phyloP scores from a whole-genome alignment of 2,888 invertebrate genomes.

The Cosmopolites sordidus region DNA sequence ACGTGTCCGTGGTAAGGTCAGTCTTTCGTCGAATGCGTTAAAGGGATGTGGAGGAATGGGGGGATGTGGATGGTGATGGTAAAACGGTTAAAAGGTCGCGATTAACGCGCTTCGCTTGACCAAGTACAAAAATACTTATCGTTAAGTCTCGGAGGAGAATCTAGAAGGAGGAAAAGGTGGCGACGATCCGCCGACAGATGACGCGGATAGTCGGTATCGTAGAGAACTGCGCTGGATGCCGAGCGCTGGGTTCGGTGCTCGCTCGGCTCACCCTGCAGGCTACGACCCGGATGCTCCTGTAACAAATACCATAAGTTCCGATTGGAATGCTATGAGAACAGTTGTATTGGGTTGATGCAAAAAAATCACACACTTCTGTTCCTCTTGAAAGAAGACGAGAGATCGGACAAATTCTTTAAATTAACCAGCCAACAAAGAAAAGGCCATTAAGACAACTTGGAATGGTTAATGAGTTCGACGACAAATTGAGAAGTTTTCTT shows the following conservation, averaged over 20 bases:
- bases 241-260: slow-evolving; percentile 47
- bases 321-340: no score
- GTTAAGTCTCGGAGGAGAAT: not conserved
- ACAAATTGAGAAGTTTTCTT: no score
- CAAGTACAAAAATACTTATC: slow-evolving; percentile 1
- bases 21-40: not conserved
- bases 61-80: no score
- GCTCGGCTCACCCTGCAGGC: slow-evolving; percentile 57
- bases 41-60: no score
- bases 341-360: no score
- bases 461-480: no score
- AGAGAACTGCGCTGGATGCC: slow-evolving; percentile 37
- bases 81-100: not conserved
- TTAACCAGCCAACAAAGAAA: no score
- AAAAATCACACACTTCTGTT: no score
- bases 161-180: slow-evolving; percentile 1
- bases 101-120: not conserved
- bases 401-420: no score
- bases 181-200: slow-evolving; percentile 25
- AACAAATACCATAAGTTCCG: no score
- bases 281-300: slow-evolving; percentile 57
- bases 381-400: no score
- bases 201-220: slow-evolving; percentile 37
- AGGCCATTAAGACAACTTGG: no score
- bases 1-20: slow-evolving; percentile 4